These are phyloP conservation scores for Fragum fragum DNA, from an alignment of 2,888 invertebrate species.

Conservation along the genomic window DNA sequence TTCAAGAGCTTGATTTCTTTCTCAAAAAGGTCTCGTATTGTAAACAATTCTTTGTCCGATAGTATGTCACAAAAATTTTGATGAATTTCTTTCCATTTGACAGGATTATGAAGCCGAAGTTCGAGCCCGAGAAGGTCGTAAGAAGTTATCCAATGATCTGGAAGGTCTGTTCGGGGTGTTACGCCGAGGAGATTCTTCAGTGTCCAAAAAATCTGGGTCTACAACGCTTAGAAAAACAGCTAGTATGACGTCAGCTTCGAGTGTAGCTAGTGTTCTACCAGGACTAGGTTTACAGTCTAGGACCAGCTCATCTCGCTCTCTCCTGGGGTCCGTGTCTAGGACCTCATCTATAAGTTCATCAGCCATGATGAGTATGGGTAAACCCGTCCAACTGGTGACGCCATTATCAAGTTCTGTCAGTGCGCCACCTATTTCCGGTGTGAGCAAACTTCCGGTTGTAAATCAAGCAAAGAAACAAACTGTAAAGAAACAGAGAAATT, in stretches of 20 bases:
- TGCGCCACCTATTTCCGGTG: slow-evolving; percentile 7
- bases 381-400: neutral
- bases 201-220: slow-evolving; percentile 36
- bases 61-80: too few relatives aligned
- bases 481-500: neutral
- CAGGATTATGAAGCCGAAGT: slow-evolving; percentile 77
- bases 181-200: slow-evolving; percentile 58
- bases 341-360: slow-evolving; percentile 4
- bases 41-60: too few relatives aligned
- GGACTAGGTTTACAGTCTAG: neutral
- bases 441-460: slow-evolving; percentile 15
- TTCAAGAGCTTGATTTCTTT: too few relatives aligned
- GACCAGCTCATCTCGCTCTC: neutral
- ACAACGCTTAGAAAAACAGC: neutral
- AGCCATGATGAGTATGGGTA: neutral
- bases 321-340: neutral
- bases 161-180: slow-evolving; percentile 78
- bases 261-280: neutral
- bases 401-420: neutral
- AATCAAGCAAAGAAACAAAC: neutral
- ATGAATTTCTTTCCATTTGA: slow-evolving; percentile 18
- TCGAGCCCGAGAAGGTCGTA: slow-evolving; percentile 57
- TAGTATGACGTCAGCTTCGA: neutral
- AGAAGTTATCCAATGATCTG: slow-evolving; percentile 70
- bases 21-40: too few relatives aligned